phyloP scores from a whole-genome alignment of 2,888 invertebrate species.

The Malthinus flaveolus region DNA sequence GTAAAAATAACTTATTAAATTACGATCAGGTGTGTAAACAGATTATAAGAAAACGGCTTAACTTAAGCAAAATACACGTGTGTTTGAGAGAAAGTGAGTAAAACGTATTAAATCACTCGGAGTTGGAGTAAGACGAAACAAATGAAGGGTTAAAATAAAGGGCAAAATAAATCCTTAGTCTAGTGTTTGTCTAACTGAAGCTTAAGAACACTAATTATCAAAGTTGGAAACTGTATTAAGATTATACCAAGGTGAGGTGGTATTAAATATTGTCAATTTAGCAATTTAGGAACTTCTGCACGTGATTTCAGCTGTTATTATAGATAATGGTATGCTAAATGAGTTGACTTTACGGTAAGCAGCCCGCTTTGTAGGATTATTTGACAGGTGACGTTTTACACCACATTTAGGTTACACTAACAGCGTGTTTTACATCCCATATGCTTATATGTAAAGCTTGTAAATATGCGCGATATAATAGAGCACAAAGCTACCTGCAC shows the following conservation, averaged over 20 bases:
- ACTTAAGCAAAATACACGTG: conserved; percentile 17
- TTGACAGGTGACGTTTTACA: conserved; percentile 51
- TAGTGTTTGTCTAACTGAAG: conserved; percentile 54
- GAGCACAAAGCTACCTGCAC: conserved; percentile 14
- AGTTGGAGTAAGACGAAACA: conserved; percentile 18
- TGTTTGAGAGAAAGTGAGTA: conserved; percentile 16
- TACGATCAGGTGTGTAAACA: conserved; percentile 42
- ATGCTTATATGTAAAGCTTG: conserved; percentile 20
- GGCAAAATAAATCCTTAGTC: conserved; percentile 51
- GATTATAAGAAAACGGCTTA: conserved; percentile 33
- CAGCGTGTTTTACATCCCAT: conserved; percentile 27
- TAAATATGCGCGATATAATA: conserved; percentile 25
- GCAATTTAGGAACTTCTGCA: conserved; percentile 53
- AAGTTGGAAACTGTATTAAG: conserved; percentile 57
- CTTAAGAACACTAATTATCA: conserved; percentile 57
- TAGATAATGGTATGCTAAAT: conserved; percentile 54
- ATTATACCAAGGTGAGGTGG: conserved; percentile 51
- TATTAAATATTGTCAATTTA: conserved; percentile 57
- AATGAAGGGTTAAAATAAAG: conserved; percentile 35
- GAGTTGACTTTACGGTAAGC: conserved; percentile 52
- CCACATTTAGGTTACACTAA: conserved; percentile 38
- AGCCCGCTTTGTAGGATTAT: conserved; percentile 51
- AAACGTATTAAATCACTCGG: background rate
- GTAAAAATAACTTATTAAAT: conserved; percentile 39
- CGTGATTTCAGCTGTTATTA: conserved; percentile 53